phyloP scores from a whole-genome alignment of 2,888 invertebrate genomes.

The Ormyrus labotus region DNA sequence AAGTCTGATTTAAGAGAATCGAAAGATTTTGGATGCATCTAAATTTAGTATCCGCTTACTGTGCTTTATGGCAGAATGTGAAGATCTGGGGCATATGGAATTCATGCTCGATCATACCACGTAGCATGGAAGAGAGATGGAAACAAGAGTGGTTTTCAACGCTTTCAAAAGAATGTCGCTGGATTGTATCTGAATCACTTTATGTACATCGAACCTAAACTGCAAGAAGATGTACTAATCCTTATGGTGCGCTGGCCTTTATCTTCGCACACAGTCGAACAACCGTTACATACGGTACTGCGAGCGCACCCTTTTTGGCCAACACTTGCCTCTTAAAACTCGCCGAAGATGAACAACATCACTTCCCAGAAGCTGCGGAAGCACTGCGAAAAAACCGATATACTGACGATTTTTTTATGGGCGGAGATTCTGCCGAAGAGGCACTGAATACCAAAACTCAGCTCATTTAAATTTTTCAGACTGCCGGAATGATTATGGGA shows the following conservation, averaged over 20 bases:
- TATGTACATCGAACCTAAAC: background rate
- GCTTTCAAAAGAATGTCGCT: background rate
- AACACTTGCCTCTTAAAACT: background rate
- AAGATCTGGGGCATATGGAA: conserved; percentile 8
- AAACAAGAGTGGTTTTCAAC: background rate
- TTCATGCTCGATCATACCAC: conserved; percentile 6
- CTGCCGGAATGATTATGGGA: background rate
- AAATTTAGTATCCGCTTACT: too few relatives aligned
- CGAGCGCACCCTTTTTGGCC: background rate
- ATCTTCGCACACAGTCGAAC: background rate
- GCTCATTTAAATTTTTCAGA: background rate
- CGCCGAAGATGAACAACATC: background rate
- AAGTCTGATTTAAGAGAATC: too few relatives aligned
- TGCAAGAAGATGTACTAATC: background rate
- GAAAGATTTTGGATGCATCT: too few relatives aligned
- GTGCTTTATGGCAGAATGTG: background rate
- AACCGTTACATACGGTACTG: conserved; percentile 14
- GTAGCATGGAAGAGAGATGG: background rate
- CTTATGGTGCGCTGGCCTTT: background rate
- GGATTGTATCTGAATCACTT: background rate
- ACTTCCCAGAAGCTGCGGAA: background rate
- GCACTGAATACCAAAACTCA: background rate
- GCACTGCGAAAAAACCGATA: background rate
- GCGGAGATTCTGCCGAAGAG: background rate
- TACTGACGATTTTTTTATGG: background rate